These are phyloP conservation scores for Dendrolimus houi DNA, from an alignment of 2,888 invertebrate genomes.

Conservation along the genomic window DNA sequence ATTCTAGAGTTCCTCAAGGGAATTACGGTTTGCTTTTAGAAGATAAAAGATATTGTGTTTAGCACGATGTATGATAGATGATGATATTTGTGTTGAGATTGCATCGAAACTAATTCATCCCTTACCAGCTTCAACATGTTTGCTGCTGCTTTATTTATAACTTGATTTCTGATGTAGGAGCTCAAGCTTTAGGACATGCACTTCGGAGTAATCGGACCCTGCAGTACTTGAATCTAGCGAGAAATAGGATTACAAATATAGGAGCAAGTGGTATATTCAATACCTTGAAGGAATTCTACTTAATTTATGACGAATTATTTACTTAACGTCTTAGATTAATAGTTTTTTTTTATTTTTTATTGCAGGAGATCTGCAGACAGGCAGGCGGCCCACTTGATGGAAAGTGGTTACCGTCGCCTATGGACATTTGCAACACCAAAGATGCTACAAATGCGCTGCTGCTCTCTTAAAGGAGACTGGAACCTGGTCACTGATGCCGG, in stretches of 20 bases:
- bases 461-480: too few species aligned
- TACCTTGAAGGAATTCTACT: conserved; percentile 16
- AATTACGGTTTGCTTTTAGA: conserved; percentile 19
- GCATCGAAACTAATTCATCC: conserved; percentile 18
- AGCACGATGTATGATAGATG: conserved; percentile 21
- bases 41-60: conserved; percentile 19
- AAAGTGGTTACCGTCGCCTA: too few species aligned
- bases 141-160: conserved; percentile 17
- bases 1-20: conserved; percentile 16
- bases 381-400: too few species aligned
- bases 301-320: conserved; percentile 16
- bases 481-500: too few species aligned
- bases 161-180: conserved; percentile 19
- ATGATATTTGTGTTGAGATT: conserved; percentile 15
- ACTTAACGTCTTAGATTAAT: conserved; percentile 14
- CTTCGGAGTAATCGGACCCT: conserved; percentile 24
- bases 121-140: conserved; percentile 12
- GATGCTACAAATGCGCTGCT: too few species aligned
- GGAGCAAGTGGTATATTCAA: conserved; percentile 18
- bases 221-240: conserved; percentile 23
- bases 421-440: too few species aligned
- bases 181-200: conserved; percentile 15
- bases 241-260: conserved; percentile 20
- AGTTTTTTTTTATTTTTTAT: too few species aligned
- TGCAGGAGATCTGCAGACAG: too few species aligned